A percentile compares a stretch with the other conserved stretches of the same genome.
These are phyloP conservation scores for Deroplatys truncata DNA, from an alignment of 2,888 invertebrate species.

Conservation along the genomic window DNA sequence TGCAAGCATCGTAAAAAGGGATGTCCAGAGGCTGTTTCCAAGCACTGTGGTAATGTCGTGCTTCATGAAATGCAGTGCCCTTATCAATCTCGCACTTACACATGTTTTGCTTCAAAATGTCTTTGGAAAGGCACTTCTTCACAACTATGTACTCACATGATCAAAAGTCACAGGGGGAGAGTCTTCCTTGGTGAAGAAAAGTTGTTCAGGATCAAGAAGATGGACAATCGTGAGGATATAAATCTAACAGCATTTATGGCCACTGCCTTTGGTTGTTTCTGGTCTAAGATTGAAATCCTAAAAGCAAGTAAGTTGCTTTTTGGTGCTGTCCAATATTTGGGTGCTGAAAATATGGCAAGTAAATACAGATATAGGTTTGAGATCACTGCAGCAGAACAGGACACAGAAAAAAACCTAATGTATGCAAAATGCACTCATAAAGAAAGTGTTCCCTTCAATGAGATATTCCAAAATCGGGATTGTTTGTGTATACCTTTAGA, in stretches of 20 bases:
- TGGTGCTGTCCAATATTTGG: slow-evolving; percentile 1
- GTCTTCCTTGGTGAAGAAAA: background rate
- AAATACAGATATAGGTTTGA: background rate
- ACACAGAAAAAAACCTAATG: background rate
- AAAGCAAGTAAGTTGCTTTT: background rate
- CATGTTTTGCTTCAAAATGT: background rate
- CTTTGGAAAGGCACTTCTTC: background rate
- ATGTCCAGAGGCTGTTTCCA: background rate
- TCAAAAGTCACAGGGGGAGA: background rate
- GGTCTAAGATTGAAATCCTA: background rate
- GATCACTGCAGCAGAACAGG: background rate
- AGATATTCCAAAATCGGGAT: background rate
- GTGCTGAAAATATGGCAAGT: background rate
- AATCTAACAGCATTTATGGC: background rate
- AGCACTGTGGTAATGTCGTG: background rate
- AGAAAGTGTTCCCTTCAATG: background rate
- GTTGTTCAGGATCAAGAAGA: slow-evolving; percentile 1
- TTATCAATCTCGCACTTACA: background rate
- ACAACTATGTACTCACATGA: background rate
- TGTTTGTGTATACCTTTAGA: background rate
- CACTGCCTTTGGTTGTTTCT: background rate
- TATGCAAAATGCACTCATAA: background rate
- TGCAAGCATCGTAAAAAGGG: background rate
- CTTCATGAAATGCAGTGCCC: background rate
- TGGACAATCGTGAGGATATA: background rate